These are phyloP conservation scores for Palythoa heliodiscus DNA, from an alignment of 92 coral and sea anemone species.

Conservation along the genomic window DNA sequence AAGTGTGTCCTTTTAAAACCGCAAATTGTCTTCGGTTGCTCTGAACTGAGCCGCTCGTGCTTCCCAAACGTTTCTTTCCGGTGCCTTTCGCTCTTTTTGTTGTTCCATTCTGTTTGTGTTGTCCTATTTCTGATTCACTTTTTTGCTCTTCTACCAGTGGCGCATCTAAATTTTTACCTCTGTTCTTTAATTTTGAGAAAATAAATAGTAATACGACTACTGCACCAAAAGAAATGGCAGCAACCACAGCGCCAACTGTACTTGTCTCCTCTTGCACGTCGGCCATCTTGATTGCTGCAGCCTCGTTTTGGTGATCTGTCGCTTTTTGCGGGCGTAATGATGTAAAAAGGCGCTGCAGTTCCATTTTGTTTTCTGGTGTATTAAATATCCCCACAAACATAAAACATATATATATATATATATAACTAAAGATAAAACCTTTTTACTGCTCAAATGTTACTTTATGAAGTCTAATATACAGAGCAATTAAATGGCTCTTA, in stretches of 20 bases:
- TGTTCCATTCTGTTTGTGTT: constrained; percentile 53
- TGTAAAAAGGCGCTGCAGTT: background rate
- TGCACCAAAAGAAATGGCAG: constrained; percentile 79
- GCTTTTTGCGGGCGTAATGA: background rate
- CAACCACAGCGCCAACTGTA: constrained; percentile 59
- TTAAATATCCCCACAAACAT: background rate
- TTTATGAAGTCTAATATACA: background rate
- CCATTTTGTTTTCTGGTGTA: background rate
- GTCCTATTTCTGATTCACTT: constrained; percentile 46
- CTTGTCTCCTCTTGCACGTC: constrained; percentile 58
- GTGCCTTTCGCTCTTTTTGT: constrained; percentile 33
- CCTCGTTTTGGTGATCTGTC: constrained; percentile 74
- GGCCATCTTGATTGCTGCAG: constrained; percentile 78
- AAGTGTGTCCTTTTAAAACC: constrained; percentile 91
- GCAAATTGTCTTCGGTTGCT: constrained; percentile 79
- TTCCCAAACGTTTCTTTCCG: constrained; percentile 49
- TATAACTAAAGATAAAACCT: background rate
- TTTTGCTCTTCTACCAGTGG: constrained; percentile 48
- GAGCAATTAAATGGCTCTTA: constrained; percentile 2
- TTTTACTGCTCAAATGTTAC: background rate
- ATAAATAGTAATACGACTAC: constrained; percentile 74
- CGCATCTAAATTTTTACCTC: constrained; percentile 25
- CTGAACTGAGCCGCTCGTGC: constrained; percentile 54
- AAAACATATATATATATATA: no score
- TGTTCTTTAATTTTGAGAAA: constrained; percentile 68